A percentile compares a stretch with the other conserved stretches of the same genome.
These are phyloP conservation scores for Daphoenositta chrysoptera DNA, from an alignment of 2,113 vertebrate species.

Conservation along the genomic window DNA sequence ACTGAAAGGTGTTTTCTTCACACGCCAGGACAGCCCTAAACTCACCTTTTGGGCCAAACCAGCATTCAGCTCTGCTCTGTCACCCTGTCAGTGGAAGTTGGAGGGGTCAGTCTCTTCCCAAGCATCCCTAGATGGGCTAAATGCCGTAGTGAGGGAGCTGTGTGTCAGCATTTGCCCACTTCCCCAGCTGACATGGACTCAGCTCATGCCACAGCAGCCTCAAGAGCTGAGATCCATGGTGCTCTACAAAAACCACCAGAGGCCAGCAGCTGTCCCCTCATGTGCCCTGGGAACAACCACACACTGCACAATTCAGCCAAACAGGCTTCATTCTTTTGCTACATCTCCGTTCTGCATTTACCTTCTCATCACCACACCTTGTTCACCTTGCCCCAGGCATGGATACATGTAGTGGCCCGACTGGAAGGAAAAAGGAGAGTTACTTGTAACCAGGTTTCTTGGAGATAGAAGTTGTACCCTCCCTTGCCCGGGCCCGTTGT, in stretches of 20 bases:
- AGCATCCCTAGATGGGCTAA: neutral
- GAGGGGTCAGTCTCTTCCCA: neutral
- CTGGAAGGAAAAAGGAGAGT: neutral
- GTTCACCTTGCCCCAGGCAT: neutral
- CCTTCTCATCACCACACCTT: neutral
- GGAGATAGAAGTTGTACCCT: neutral
- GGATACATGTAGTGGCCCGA: neutral
- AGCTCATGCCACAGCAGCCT: neutral
- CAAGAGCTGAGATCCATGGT: neutral
- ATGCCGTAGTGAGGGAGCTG: neutral
- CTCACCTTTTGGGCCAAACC: neutral
- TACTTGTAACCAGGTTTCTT: neutral
- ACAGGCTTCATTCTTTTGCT: neutral
- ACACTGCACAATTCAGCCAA: neutral
- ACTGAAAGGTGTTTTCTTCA: neutral
- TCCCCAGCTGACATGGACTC: neutral
- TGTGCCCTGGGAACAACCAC: neutral
- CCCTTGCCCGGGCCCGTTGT: neutral
- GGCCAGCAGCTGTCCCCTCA: neutral
- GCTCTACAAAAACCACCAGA: neutral
- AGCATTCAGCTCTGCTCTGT: neutral
- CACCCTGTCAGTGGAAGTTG: neutral
- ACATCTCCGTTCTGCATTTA: fast-evolving
- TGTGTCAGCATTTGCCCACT: neutral
- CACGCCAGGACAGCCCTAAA: neutral